Evolutionary conservation across 2,113 vertebrate species (phyloP).

Genomic region (Cariama cristata): DNA sequence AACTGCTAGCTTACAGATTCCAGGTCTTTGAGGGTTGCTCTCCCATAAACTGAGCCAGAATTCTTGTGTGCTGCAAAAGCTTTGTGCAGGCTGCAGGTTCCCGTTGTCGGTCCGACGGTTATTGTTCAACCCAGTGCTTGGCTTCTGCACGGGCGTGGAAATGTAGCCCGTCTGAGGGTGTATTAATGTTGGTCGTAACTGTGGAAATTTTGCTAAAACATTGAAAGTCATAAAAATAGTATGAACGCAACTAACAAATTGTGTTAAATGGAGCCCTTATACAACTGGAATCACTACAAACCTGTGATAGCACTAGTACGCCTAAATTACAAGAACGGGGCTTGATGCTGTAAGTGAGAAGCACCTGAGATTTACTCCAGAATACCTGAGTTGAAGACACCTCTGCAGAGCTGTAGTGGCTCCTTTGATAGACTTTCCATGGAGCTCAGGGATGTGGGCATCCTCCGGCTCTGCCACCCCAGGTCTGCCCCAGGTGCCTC

Average conservation of each 20-base stretch:
- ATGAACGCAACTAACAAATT: background rate
- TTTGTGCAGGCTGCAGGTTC: background rate
- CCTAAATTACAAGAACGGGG: background rate
- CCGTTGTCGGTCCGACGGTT: background rate
- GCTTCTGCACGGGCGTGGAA: background rate
- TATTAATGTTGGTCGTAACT: background rate
- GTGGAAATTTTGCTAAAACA: background rate
- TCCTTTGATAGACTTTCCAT: background rate
- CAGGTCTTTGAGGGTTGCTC: background rate
- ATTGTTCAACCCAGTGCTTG: background rate
- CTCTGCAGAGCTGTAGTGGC: background rate
- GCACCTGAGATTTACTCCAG: background rate
- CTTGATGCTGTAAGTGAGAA: background rate
- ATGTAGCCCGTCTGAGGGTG: background rate
- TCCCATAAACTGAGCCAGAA: background rate
- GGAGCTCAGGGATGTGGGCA: background rate
- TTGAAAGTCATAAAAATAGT: background rate
- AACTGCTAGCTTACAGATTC: background rate
- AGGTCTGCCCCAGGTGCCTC: background rate
- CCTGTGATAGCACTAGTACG: background rate
- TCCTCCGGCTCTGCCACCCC: background rate
- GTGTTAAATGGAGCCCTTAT: background rate
- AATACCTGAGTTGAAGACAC: background rate
- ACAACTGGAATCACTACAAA: background rate
- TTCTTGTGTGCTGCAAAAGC: background rate